phyloP scores from a whole-genome alignment of 2,888 invertebrate genomes.

The Fabriciana adippe region DNA sequence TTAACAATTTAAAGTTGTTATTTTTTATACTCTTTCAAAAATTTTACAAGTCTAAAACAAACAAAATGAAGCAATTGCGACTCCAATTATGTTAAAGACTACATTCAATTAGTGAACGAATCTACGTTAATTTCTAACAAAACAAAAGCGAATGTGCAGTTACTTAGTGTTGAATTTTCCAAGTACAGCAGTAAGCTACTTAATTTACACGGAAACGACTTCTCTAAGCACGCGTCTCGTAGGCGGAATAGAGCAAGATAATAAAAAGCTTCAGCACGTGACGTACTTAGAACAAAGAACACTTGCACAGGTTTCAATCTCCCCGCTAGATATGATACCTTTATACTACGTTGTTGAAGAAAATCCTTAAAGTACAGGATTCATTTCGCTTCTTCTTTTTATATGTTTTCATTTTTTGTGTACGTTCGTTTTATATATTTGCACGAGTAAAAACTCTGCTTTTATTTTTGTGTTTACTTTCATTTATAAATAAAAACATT shows the following conservation, averaged over 20 bases:
- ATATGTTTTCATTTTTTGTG: slow-evolving; percentile 6
- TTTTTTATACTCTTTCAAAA: no score
- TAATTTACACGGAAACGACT: slow-evolving; percentile 62
- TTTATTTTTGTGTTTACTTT: background rate
- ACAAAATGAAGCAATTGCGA: no score
- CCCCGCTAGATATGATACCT: slow-evolving; percentile 39
- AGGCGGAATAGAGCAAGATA: slow-evolving; percentile 51
- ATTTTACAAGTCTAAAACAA: no score
- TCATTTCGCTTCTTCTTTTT: slow-evolving; percentile 29
- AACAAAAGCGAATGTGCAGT: slow-evolving; percentile 36
- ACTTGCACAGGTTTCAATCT: slow-evolving; percentile 57
- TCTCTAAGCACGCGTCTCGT: slow-evolving; percentile 47
- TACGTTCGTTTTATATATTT: background rate
- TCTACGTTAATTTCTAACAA: slow-evolving; percentile 23
- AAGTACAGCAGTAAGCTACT: slow-evolving; percentile 48
- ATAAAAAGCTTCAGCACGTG: slow-evolving; percentile 75
- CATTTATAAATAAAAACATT: background rate
- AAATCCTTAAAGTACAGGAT: slow-evolving; percentile 32
- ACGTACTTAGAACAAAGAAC: slow-evolving; percentile 65
- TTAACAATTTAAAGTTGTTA: no score
- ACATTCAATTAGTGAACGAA: background rate
- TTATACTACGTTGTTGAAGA: slow-evolving; percentile 35
- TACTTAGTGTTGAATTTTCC: slow-evolving; percentile 45
- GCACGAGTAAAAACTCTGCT: no score
- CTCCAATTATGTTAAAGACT: no score